Base-by-base conservation (phyloP, 2,888 invertebrate genomes). In the Bruchidius siliquastri region DNA sequence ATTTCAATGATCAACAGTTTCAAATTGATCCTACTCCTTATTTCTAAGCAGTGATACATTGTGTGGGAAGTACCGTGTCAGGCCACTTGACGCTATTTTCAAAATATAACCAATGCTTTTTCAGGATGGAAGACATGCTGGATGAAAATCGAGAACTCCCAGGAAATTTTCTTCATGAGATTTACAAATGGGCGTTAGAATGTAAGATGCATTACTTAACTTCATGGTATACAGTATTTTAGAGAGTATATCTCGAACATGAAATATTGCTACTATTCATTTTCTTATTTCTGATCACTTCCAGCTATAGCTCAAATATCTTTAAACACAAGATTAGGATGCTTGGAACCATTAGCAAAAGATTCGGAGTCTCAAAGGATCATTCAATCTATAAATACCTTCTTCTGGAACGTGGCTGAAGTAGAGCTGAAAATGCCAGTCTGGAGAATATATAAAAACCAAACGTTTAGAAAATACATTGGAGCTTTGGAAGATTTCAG, bases 181-280 rank as follows among this genome's bases (percentile, higher is more conserved):
- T 94, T 74, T 92, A 92, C 85, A 93, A 93, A 88, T 95, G 94
- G 94, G 92, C 93, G 21, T 87, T 95, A 74, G 94, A 95, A 88
- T 94, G 94, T 92, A 88, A 91, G 92, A 90, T 75, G 30, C 13
- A 26, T 13, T 30, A 70, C n/a, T 13, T 20, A n/a, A 20, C 68
- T 30, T 22, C 18, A 21, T 49, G 49, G 3, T 13, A 13, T 49
- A 8, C 18, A 18, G 18, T 49, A 49, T 49, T 49, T 18, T 18
- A 49, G 18, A 30, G 3, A 30, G 4, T 8, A 26, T 4, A 26
- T 4, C 26, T 26, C 8, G 3, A 26, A 4, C 3, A 4, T 26
- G 26, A 26, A 26, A 26, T 26, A 8, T 2, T 26, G 2, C 2
- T 26, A 26, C 26, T 8, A 4, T 26, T 2, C 8, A 26, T 8